Evolutionary conservation across 2,797 vertebrate species (phyloP).

Genomic region (Tamandua tetradactyla): DNA sequence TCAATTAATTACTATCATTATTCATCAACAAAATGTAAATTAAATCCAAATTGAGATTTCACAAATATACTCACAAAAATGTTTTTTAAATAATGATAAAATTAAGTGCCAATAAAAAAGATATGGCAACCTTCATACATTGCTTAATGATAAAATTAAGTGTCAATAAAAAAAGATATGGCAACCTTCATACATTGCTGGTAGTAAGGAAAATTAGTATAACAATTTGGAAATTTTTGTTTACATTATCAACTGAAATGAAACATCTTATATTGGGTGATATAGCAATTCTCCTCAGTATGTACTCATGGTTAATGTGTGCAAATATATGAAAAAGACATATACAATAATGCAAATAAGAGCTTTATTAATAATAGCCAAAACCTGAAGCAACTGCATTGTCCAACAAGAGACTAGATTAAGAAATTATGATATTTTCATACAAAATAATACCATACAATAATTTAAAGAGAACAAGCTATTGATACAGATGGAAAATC

Average conservation of each 20-base stretch:
- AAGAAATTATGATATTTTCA: background rate
- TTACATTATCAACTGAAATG: background rate
- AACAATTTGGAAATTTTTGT: background rate
- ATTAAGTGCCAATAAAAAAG: background rate
- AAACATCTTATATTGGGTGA: background rate
- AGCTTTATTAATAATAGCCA: background rate
- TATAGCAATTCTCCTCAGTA: background rate
- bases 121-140: background rate
- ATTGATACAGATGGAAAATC: background rate
- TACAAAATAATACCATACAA: background rate
- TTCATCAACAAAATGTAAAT: background rate
- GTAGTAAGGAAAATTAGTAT: background rate
- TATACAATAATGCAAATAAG: background rate
- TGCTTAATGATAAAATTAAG: background rate
- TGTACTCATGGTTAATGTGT: background rate
- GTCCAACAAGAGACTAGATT: background rate
- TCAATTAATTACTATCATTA: background rate
- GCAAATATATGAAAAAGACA: background rate
- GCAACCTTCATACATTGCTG: background rate
- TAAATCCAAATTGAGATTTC: conserved; percentile 17
- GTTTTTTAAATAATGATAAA: conserved; percentile 6
- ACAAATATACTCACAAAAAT: background rate
- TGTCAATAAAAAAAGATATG: background rate
- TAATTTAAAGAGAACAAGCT: background rate
- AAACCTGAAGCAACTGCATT: background rate